A percentile compares a stretch with the other conserved stretches of the same genome.
Evolutionary conservation across 1,140 invertebrate species (phyloP).

Genomic region (Catajapyx aquilonaris): DNA sequence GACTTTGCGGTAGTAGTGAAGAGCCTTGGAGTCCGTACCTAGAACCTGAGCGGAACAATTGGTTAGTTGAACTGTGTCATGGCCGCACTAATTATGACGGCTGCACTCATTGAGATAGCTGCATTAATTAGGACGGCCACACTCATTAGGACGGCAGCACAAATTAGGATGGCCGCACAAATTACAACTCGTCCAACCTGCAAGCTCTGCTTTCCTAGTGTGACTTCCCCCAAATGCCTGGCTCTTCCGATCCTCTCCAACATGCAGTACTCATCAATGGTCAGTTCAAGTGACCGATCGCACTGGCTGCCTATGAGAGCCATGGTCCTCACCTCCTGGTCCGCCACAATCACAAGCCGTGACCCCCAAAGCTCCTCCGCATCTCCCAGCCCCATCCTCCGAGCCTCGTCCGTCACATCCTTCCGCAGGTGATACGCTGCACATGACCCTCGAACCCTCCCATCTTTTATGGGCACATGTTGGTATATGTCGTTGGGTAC

Average conservation of each 20-base stretch:
- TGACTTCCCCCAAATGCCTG: slow-evolving; percentile 44
- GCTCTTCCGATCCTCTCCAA: slow-evolving; percentile 54
- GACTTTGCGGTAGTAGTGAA: slow-evolving; percentile 42
- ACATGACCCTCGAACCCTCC: slow-evolving; percentile 42
- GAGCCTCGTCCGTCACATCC: slow-evolving; percentile 22
- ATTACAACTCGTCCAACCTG: slow-evolving; percentile 13
- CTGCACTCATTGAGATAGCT: too few relatives aligned
- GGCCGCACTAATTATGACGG: too few relatives aligned
- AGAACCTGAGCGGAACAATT: slow-evolving; percentile 19
- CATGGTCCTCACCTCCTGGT: slow-evolving; percentile 32
- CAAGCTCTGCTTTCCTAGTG: slow-evolving; percentile 37
- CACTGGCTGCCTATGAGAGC: slow-evolving; percentile 29
- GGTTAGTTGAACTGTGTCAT: too few relatives aligned
- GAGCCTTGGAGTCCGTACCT: slow-evolving; percentile 33
- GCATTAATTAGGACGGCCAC: too few relatives aligned
- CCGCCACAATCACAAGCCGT: slow-evolving; percentile 46
- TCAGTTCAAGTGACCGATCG: slow-evolving; percentile 30
- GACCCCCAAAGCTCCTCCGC: slow-evolving; percentile 29
- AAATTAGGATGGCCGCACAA: too few relatives aligned
- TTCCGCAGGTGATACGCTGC: slow-evolving; percentile 28
- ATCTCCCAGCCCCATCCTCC: slow-evolving; percentile 20
- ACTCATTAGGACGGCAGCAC: too few relatives aligned
- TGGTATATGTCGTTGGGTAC: slow-evolving; percentile 26
- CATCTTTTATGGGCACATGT: slow-evolving; percentile 26
- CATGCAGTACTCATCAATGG: slow-evolving; percentile 41